Evolutionary conservation across 2,888 invertebrate species (phyloP), one percentile per base, ranked within the genome.

Genomic region (Chrysina gloriosa): DNA sequence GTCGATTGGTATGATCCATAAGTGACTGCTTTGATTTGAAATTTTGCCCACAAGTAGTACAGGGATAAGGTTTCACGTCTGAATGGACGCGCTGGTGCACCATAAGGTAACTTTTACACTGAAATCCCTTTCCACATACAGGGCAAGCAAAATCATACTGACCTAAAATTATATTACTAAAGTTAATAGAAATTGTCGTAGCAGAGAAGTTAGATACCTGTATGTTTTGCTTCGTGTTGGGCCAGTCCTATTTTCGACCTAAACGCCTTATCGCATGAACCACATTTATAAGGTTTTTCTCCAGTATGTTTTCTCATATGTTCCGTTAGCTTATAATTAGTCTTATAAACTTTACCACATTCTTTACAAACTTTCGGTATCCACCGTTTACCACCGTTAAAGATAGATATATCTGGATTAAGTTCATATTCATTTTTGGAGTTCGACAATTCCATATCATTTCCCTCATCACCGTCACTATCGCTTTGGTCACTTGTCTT

Each of bases 11-110:
- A 74, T 89, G 88, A 73, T 89, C 88, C 21, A 87, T 73, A 1
- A 88, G 77, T 0, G 86, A 86, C 69, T 88, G 88, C 78, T 88
- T 88, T 0, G 87, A 86, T 77, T 88, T 88, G 72, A 88, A 88
- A 76, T 85, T 85, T 66, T 86, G 84, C 0, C 85, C 85, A 72
- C 88, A 88, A 0, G 85, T 87, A 1, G 83, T 84, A 74, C 88
- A 88, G 0, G 86, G 84, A 73, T 85, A 88, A 0, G 87, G 87
- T 74, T 88, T 88, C 3, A 85, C 72, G 71, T 87, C 86, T 0
- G 87, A 87, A 78, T 89, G 88, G 0, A 87, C 87, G 61, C 87
- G 81, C 76, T 88, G 88, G 76, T 88, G 88, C 1, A 88, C 87
- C 69, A 86, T 86, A 23, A 88, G 79, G 73, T 88, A 88, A 73